A percentile compares a stretch with the other conserved stretches of the same genome.
Evolutionary conservation across 2,888 invertebrate genomes (phyloP).

Genomic region (Troilus luridus): DNA sequence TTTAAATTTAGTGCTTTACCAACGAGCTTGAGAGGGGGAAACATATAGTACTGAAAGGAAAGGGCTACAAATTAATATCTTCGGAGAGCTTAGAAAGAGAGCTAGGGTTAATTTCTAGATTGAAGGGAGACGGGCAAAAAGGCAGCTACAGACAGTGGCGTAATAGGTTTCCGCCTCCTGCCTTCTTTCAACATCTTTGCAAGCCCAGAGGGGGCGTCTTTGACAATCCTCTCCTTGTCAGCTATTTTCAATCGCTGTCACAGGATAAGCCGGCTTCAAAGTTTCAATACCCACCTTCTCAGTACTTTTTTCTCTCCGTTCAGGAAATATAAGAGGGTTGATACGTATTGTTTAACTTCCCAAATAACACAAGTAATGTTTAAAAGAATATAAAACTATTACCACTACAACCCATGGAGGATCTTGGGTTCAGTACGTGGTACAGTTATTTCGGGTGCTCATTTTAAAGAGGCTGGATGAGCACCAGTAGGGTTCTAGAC

Average conservation of each 20-base stretch:
- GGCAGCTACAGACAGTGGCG: conserved; percentile 35
- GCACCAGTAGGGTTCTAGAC: too few relatives aligned
- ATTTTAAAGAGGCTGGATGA: too few relatives aligned
- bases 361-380: too few relatives aligned
- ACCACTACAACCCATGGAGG: too few relatives aligned
- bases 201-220: not conserved
- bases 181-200: not conserved
- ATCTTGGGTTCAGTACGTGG: too few relatives aligned
- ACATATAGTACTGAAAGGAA: not conserved
- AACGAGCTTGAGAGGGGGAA: not conserved
- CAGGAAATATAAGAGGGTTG: not conserved
- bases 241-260: conserved; percentile 27
- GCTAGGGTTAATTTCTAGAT: conserved; percentile 41
- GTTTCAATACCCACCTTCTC: conserved; percentile 15
- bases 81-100: not conserved
- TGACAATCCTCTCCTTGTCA: conserved; percentile 41
- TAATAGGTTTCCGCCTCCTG: conserved; percentile 22
- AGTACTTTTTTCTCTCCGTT: not conserved
- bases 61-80: conserved; percentile 9
- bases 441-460: too few relatives aligned
- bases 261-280: conserved; percentile 25
- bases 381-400: too few relatives aligned
- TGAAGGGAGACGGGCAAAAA: not conserved
- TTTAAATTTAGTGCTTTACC: not conserved
- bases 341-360: not conserved